Evolutionary conservation across 1,140 invertebrate genomes (phyloP).

Genomic region (Conopomorpha cramerella): DNA sequence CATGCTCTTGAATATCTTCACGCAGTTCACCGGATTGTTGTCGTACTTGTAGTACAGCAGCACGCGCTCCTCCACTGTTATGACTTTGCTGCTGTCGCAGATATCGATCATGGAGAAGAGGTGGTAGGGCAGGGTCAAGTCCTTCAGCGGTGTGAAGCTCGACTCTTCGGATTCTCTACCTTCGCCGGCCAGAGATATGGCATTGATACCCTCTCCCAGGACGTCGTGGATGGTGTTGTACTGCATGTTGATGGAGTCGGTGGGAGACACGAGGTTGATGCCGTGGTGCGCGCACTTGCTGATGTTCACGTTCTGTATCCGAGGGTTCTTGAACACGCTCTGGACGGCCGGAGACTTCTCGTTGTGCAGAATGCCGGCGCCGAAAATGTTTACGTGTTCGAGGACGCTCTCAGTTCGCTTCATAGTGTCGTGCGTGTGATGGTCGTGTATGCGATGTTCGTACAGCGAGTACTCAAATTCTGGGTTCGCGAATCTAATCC

Average conservation of each 20-base stretch:
- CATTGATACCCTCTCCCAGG: conserved; percentile 86
- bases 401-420: conserved; percentile 74
- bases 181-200: conserved; percentile 90
- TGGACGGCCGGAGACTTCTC: conserved; percentile 93
- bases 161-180: conserved; percentile 85
- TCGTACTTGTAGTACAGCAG: conserved; percentile 97
- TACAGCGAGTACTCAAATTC: conserved; percentile 88
- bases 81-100: conserved; percentile 92
- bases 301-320: conserved; percentile 82
- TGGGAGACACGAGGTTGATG: conserved; percentile 88
- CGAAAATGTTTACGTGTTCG: conserved; percentile 84
- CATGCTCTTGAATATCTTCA: conserved; percentile 93
- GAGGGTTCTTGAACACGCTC: conserved; percentile 83
- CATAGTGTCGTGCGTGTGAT: conserved; percentile 73
- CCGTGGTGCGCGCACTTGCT: conserved; percentile 87
- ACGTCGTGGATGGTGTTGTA: conserved; percentile 79
- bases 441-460: conserved; percentile 80
- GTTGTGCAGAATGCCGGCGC: conserved; percentile 96
- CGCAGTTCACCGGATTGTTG: conserved; percentile 93
- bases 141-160: conserved; percentile 82
- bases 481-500: conserved; percentile 87
- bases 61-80: conserved; percentile 87
- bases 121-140: conserved; percentile 88
- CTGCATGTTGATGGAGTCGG: conserved; percentile 73
- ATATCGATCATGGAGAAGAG: conserved; percentile 96